Evolutionary conservation across 2,113 vertebrate species (phyloP).

Genomic region (Lichenostomus cassidix): DNA sequence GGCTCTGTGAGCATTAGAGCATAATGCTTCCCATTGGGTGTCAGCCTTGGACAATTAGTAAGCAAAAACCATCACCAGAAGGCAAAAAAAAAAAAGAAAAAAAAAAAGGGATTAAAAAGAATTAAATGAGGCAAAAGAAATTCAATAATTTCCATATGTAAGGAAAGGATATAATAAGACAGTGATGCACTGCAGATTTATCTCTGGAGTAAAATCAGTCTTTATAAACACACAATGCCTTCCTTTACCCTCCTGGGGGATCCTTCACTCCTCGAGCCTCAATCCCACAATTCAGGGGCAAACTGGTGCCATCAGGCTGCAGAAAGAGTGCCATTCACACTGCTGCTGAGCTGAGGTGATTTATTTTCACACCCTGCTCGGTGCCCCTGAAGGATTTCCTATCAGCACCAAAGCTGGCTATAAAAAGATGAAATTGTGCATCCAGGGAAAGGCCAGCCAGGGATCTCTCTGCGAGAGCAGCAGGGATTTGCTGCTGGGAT

Average conservation of each 20-base stretch:
- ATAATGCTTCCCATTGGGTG: neutral
- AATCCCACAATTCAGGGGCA: neutral
- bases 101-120: constrained; percentile 38
- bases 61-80: constrained; percentile 30
- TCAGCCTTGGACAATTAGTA: constrained; percentile 49
- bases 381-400: neutral
- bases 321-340: neutral
- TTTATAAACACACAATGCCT: constrained; percentile 23
- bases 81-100: neutral
- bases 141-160: constrained; percentile 69
- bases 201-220: constrained; percentile 34
- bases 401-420: neutral
- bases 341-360: constrained; percentile 5
- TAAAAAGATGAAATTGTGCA: neutral
- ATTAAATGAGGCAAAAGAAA: constrained; percentile 69
- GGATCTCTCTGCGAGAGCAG: neutral
- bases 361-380: neutral
- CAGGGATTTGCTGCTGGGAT: neutral
- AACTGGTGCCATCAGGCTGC: neutral
- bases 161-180: constrained; percentile 43
- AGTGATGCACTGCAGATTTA: constrained; percentile 50
- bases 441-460: neutral
- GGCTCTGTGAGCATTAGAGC: neutral
- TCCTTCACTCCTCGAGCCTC: neutral
- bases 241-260: neutral